Base-by-base conservation (phyloP, 2,797 vertebrate genomes). In the Rhinichthys osculus region DNA sequence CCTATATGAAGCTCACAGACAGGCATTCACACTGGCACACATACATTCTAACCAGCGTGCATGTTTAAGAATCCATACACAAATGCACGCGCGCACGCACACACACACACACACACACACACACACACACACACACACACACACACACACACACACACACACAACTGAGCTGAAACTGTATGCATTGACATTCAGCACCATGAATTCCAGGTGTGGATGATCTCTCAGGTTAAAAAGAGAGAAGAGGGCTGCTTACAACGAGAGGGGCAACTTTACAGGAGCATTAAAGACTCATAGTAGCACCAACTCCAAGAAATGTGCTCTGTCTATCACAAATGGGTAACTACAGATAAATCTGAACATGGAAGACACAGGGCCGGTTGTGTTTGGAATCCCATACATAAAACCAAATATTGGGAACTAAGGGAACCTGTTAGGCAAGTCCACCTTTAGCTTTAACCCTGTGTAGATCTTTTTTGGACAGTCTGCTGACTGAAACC, bases 251-350 rank as follows among this genome's bases (percentile, higher is more conserved):
- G 69, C 74, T 42, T 54, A 54, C 27, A 67, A 73, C 14, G 9
- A 57, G 70, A 52, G 83, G 83, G 84, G 66, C n/a, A 71, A 66
- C 62, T 71, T 71, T 81, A 85, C 80, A 79, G 86, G 81, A 85
- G 87, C 64, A 74, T 73, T 70, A 84, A 84, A 81, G 76, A 82
- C 82, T 85, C 78, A 64, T 74, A 73, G 87, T 89, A 91, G 90
- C 88, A 90, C 90, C 88, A 88, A 88, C 78, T 74, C 69, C 42
- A 82, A 82, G 59, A 38, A 84, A 78, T 69, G 27, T 70, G 72
- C 88, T 78, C 44, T 59, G 62, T 47, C 76, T 40, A 81, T 35
- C 42, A 78, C 82, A 42, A 23, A 78, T 78, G 47, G 11, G 83
- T 84, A 40, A 47, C 35, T 59, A 44, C 30, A n/a, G 64, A 70